These are phyloP conservation scores for Leucophora obtusa DNA, from an alignment of 2,888 invertebrate genomes.

Conservation along the genomic window DNA sequence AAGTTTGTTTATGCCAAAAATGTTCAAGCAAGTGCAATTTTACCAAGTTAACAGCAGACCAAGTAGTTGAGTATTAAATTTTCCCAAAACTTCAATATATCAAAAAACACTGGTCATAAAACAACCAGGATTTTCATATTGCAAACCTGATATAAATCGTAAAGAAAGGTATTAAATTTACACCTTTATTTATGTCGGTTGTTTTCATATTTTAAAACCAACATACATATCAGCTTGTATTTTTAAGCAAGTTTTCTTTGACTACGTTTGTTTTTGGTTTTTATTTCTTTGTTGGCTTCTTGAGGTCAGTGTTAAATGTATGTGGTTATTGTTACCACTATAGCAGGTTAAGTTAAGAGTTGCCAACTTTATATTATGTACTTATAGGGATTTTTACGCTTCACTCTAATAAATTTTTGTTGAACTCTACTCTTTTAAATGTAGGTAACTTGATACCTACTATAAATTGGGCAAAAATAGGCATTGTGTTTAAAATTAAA, in stretches of 20 bases:
- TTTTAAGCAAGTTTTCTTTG: conserved; percentile 7
- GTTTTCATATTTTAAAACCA: conserved; percentile 34
- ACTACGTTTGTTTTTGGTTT: conserved; percentile 12
- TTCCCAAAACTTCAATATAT: conserved; percentile 18
- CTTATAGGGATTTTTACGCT: too few species aligned
- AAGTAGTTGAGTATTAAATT: conserved; percentile 34
- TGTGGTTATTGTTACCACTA: conserved; percentile 9
- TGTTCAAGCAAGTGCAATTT: conserved; percentile 19
- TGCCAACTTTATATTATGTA: neutral
- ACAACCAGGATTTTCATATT: conserved; percentile 15
- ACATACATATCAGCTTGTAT: neutral
- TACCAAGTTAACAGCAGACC: conserved; percentile 18
- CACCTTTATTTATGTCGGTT: conserved; percentile 36
- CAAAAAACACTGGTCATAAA: conserved; percentile 25
- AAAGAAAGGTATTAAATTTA: conserved; percentile 54
- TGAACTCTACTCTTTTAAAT: too few species aligned
- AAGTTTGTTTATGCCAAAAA: conserved; percentile 20
- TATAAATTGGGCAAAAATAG: too few species aligned
- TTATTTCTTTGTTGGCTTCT: conserved; percentile 58
- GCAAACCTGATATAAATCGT: conserved; percentile 42
- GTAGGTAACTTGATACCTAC: too few species aligned
- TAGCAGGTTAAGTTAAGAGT: conserved; percentile 16
- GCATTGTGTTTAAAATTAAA: too few species aligned
- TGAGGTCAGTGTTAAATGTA: conserved; percentile 51
- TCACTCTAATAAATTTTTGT: too few species aligned